Conservation (phyloP, 2,113 vertebrate species). For the Pica pica region DNA sequence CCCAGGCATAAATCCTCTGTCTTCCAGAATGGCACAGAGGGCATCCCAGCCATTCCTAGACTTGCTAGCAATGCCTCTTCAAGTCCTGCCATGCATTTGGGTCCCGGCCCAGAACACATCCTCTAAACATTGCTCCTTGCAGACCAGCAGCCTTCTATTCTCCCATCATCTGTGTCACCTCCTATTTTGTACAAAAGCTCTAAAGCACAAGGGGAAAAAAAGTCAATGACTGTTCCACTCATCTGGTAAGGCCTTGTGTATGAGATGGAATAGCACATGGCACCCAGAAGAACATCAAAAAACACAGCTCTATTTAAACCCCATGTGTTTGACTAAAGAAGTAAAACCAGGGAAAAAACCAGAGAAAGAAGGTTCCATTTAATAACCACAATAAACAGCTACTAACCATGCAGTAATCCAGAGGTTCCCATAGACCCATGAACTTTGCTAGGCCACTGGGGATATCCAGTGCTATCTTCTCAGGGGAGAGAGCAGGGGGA, state of each 20-base stretch:
- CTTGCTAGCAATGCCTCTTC: neutral
- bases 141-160: neutral
- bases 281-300: neutral
- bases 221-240: neutral
- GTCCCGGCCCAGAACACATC: neutral
- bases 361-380: neutral
- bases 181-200: neutral
- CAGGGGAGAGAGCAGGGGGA: neutral
- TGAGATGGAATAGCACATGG: neutral
- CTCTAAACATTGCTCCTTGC: neutral
- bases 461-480: neutral
- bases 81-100: neutral
- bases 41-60: neutral
- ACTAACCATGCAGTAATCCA: neutral
- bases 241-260: neutral
- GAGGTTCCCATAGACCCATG: neutral
- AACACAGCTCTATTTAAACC: neutral
- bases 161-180: neutral
- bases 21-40: neutral
- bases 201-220: neutral
- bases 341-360: neutral
- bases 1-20: neutral
- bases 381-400: neutral
- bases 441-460: neutral
- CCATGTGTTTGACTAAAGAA: neutral